Evolutionary conservation across 1,140 invertebrate genomes (phyloP).

Genomic region (Brachionus manjavacas): DNA sequence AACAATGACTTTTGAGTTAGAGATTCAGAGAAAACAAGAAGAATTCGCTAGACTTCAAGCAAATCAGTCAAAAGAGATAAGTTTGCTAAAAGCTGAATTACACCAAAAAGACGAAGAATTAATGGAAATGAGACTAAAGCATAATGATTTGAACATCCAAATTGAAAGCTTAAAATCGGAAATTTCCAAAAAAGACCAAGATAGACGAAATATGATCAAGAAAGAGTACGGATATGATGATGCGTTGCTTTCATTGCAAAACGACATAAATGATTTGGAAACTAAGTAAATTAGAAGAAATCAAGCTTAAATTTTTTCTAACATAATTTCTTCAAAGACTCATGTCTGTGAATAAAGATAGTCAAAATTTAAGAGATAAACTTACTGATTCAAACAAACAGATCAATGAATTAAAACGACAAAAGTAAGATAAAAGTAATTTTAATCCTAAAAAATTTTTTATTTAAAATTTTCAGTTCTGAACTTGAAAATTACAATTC

Average conservation of each 20-base stretch:
- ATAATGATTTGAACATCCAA: conserved; percentile 15
- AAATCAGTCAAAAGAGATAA: conserved; percentile 9
- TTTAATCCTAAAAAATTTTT: no score
- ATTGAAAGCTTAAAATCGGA: conserved; percentile 31
- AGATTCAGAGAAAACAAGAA: conserved; percentile 32
- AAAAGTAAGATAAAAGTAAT: background rate
- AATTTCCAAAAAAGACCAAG: conserved; percentile 32
- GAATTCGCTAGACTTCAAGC: conserved; percentile 3
- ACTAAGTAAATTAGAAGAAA: background rate
- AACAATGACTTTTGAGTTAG: conserved; percentile 35
- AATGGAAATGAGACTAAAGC: conserved; percentile 11
- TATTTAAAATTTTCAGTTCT: background rate
- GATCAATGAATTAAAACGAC: background rate
- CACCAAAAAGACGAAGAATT: conserved; percentile 31
- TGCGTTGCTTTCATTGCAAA: conserved; percentile 25
- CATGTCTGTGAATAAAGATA: background rate
- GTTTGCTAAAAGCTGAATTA: conserved; percentile 7
- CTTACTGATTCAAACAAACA: background rate
- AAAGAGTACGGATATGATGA: conserved; percentile 41
- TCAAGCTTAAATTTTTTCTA: no score
- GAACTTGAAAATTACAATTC: background rate
- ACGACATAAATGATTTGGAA: conserved; percentile 39
- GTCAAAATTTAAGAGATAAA: conserved; percentile 5
- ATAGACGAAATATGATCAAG: conserved; percentile 24
- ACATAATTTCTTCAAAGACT: background rate